A percentile compares a stretch with the other conserved stretches of the same genome.
Conservation (phyloP, 2,888 invertebrate genomes). For the Pharmacophagus antenor region DNA sequence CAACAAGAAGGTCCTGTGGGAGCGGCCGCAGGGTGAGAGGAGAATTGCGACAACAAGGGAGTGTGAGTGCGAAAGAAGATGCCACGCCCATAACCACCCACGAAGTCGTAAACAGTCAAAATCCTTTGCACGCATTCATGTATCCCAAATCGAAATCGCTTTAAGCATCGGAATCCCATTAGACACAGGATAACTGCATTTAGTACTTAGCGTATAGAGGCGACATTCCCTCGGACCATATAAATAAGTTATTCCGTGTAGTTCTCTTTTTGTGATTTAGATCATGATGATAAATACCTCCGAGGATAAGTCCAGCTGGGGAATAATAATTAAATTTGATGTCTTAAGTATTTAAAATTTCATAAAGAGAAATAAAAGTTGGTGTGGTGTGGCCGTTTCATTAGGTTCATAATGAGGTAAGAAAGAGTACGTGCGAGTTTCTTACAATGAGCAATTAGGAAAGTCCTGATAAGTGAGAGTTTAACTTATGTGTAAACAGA, state of each 20-base stretch:
- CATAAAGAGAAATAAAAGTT: slow-evolving; percentile 10
- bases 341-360: slow-evolving; percentile 69
- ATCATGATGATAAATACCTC: slow-evolving; percentile 79
- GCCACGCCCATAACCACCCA: slow-evolving; percentile 80
- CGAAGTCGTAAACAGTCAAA: slow-evolving; percentile 80
- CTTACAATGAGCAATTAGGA: slow-evolving; percentile 18
- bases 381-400: background rate
- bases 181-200: slow-evolving; percentile 49
- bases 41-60: slow-evolving; percentile 40
- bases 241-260: slow-evolving; percentile 75
- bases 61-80: slow-evolving; percentile 51
- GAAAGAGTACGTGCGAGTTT: slow-evolving; percentile 17
- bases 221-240: slow-evolving; percentile 48
- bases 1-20: slow-evolving; percentile 80
- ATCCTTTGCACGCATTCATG: slow-evolving; percentile 80
- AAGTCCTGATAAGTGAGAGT: slow-evolving; percentile 18
- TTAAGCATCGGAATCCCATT: slow-evolving; percentile 55
- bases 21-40: slow-evolving; percentile 66
- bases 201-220: slow-evolving; percentile 48
- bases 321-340: slow-evolving; percentile 79
- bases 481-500: slow-evolving; percentile 5
- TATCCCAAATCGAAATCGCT: slow-evolving; percentile 80
- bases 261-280: slow-evolving; percentile 75
- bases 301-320: slow-evolving; percentile 71
- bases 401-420: slow-evolving; percentile 8